phyloP scores from a whole-genome alignment of 2,797 vertebrate genomes.

The Chelon auratus region DNA sequence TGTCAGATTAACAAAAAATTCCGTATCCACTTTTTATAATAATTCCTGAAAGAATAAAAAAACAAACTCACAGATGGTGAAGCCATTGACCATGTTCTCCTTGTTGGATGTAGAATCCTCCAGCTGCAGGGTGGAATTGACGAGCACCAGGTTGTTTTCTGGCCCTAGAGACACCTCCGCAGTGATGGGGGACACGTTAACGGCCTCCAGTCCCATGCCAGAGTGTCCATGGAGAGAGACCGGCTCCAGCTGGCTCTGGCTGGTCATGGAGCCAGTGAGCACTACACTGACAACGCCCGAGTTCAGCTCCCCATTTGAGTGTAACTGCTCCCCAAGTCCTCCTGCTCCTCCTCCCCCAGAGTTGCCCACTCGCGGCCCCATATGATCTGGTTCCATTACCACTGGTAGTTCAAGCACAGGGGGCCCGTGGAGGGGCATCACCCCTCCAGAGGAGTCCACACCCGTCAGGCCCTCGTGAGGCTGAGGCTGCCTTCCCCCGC shows the following conservation, averaged over 20 bases:
- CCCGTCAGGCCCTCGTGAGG: slow-evolving; percentile 89
- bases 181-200: slow-evolving; percentile 93
- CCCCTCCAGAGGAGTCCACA: slow-evolving; percentile 88
- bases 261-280: slow-evolving; percentile 91
- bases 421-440: slow-evolving; percentile 90
- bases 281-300: slow-evolving; percentile 93
- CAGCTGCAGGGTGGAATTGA: slow-evolving; percentile 92
- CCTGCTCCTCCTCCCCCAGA: slow-evolving; percentile 70
- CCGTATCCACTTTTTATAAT: background rate
- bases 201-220: slow-evolving; percentile 93
- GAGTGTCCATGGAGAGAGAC: slow-evolving; percentile 94
- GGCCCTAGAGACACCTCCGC: slow-evolving; percentile 94
- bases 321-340: slow-evolving; percentile 79
- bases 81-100: slow-evolving; percentile 94
- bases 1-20: background rate
- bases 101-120: slow-evolving; percentile 96
- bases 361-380: slow-evolving; percentile 84
- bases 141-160: slow-evolving; percentile 94
- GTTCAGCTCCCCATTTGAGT: slow-evolving; percentile 88
- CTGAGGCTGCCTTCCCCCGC: slow-evolving; percentile 82
- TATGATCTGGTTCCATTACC: slow-evolving; percentile 94
- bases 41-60: background rate
- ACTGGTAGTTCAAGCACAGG: slow-evolving; percentile 93
- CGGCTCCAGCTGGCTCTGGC: slow-evolving; percentile 85
- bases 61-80: slow-evolving; percentile 92